These are phyloP conservation scores for Reticulitermes speratus DNA, from an alignment of 1,140 invertebrate genomes.

Conservation along the genomic window DNA sequence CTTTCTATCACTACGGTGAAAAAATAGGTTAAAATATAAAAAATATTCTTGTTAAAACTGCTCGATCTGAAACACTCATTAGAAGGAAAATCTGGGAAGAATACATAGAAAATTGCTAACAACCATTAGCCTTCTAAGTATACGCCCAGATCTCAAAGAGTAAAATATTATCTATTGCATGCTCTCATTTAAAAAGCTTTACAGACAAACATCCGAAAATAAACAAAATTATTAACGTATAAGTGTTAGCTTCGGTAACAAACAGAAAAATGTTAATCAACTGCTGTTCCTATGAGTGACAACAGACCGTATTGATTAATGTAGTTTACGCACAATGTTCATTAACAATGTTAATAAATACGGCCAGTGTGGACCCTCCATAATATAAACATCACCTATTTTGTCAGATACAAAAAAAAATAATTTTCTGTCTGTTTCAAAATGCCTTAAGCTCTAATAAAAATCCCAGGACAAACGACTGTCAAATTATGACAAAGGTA, in stretches of 20 bases:
- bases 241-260: background rate
- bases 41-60: no score
- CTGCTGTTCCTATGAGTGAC: background rate
- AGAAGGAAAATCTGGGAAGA: no score
- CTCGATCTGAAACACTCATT: no score
- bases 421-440: background rate
- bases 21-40: no score
- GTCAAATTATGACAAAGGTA: background rate
- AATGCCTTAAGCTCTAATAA: background rate
- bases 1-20: no score
- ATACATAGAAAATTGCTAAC: no score
- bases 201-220: no score
- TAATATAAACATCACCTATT: background rate
- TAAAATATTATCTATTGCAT: no score
- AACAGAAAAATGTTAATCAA: background rate
- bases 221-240: background rate
- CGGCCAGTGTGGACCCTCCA: background rate
- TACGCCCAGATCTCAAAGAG: no score
- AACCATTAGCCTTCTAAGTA: no score
- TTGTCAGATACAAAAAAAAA: background rate
- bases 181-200: no score
- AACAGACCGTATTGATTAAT: background rate
- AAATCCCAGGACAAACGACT: background rate
- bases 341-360: constrained; percentile 15
- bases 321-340: constrained; percentile 2